Conservation (phyloP, 2,888 invertebrate genomes). For the Drosophila neonasuta region DNA sequence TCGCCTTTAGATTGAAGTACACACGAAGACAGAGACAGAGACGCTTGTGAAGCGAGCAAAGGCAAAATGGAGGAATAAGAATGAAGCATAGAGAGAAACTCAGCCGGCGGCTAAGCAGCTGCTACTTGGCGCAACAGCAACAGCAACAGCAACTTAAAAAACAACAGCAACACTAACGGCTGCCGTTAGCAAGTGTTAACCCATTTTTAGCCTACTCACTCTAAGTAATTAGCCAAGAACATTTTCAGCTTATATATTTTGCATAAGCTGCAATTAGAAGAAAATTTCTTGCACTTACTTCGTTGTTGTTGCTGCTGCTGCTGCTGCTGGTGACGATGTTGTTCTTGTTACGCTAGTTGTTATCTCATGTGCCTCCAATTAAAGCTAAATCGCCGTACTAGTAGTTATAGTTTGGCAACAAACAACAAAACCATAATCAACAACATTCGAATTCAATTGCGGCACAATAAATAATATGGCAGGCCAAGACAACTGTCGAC, state of each 20-base stretch:
- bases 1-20: slow-evolving; percentile 67
- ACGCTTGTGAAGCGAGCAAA: slow-evolving; percentile 13
- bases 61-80: slow-evolving; percentile 6
- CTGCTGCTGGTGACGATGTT: slow-evolving; percentile 2
- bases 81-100: slow-evolving; percentile 44
- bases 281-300: slow-evolving; percentile 39
- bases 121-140: slow-evolving; percentile 36
- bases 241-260: slow-evolving; percentile 67
- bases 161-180: slow-evolving; percentile 31
- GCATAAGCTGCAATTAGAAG: slow-evolving; percentile 63
- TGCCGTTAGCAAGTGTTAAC: slow-evolving; percentile 67
- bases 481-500: slow-evolving; percentile 48
- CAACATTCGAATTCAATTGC: slow-evolving; percentile 71
- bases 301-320: slow-evolving; percentile 15
- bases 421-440: slow-evolving; percentile 46
- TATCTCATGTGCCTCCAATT: slow-evolving; percentile 61
- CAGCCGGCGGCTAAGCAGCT: slow-evolving; percentile 63
- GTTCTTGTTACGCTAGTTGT: slow-evolving; percentile 23
- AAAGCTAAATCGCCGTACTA: slow-evolving; percentile 43
- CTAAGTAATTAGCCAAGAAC: slow-evolving; percentile 71
- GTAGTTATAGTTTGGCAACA: slow-evolving; percentile 26
- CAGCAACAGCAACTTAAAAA: slow-evolving; percentile 15
- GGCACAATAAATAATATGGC: slow-evolving; percentile 67
- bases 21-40: slow-evolving; percentile 12
- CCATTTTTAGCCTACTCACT: slow-evolving; percentile 64